Conservation (phyloP, 92 coral and sea anemone genomes). For the Muricea muricata region DNA sequence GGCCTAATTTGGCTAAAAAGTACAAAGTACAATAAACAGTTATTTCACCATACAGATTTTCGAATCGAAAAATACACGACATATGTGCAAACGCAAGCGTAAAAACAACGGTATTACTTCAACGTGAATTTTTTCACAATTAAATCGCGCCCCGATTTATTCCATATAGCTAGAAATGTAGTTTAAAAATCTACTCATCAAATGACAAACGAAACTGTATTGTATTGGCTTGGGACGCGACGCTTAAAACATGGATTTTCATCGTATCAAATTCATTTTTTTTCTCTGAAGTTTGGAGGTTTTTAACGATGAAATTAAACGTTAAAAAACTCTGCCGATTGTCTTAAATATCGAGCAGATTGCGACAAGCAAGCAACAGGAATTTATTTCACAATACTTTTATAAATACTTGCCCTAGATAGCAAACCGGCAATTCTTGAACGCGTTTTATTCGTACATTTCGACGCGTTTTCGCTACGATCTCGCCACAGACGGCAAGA, state of each 20-base stretch:
- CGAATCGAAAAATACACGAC: neutral
- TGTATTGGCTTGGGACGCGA: neutral
- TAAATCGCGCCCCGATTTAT: too few relatives aligned
- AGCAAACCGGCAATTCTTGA: conserved; percentile 1
- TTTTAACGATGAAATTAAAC: neutral
- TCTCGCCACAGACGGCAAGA: neutral
- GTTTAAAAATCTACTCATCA: neutral
- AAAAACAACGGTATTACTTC: neutral
- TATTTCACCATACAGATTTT: neutral
- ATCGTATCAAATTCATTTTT: neutral
- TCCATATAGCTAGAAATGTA: too few relatives aligned
- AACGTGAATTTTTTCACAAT: too few relatives aligned
- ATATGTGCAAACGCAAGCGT: neutral
- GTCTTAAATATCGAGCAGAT: neutral
- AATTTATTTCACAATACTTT: conserved; percentile 2
- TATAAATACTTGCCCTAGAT: neutral
- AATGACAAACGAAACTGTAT: neutral
- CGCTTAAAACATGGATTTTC: neutral
- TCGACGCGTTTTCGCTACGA: neutral
- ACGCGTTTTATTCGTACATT: neutral
- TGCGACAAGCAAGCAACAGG: neutral
- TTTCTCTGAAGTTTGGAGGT: neutral
- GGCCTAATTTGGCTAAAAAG: neutral
- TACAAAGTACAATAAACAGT: neutral
- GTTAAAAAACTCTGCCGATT: neutral